phyloP scores from a whole-genome alignment of 2,113 vertebrate species.

The Xyrauchen texanus region DNA sequence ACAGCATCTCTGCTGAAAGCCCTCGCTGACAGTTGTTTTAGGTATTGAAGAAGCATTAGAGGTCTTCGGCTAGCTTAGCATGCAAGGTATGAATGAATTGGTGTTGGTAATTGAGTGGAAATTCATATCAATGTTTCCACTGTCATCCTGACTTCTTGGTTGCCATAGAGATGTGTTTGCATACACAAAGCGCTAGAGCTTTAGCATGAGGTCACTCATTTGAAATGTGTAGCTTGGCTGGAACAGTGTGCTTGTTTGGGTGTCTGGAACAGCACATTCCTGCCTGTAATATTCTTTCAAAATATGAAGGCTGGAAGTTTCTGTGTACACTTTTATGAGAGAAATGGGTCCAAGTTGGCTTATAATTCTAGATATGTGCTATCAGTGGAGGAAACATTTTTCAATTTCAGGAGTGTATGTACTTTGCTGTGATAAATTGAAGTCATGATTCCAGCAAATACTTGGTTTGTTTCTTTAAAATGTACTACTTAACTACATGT shows the following conservation, averaged over 20 bases:
- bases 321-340: constrained; percentile 29
- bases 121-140: constrained; percentile 47
- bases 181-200: constrained; percentile 52
- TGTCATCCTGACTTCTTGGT: constrained; percentile 45
- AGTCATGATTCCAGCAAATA: neutral
- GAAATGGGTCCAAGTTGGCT: constrained; percentile 11
- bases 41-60: neutral
- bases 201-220: constrained; percentile 57
- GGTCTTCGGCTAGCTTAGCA: neutral
- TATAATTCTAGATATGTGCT: neutral
- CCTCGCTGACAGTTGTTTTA: neutral
- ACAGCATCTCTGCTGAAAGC: neutral
- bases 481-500: neutral
- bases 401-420: neutral
- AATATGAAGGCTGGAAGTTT: constrained; percentile 46
- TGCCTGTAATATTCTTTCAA: constrained; percentile 46
- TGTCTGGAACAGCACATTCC: constrained; percentile 60
- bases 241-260: constrained; percentile 55
- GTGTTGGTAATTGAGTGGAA: constrained; percentile 29
- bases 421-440: neutral
- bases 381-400: neutral
- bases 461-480: neutral
- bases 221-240: constrained; percentile 58
- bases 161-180: constrained; percentile 55
- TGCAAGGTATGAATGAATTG: constrained; percentile 40